Base-by-base conservation (phyloP, 1,140 invertebrate species). In the Micrasema minimum region DNA sequence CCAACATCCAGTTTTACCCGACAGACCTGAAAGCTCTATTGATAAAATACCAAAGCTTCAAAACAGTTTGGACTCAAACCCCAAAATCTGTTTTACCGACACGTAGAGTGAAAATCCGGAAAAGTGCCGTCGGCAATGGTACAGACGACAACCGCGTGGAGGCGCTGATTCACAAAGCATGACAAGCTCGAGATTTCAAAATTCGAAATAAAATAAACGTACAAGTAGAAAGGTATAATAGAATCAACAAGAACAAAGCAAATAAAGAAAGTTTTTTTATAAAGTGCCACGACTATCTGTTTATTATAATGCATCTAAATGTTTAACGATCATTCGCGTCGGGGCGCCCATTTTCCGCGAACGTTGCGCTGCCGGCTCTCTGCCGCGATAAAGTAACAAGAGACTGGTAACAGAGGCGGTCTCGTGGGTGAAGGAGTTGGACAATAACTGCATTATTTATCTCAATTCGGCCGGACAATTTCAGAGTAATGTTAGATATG, bases 271-370 rank as follows among this genome's bases (percentile, higher is more conserved):
- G 11, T 37, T 31, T 31, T 55, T 55, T 55, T 55, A 16, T 35
- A 12, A 23, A 55, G 26, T 37, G 51, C n/a, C 51, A 12, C 26
- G 20, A 55, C n/a, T 37, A 3, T 35, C 31, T 55, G 26, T 55
- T 31, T n/a, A 4, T 35, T n/a, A 22, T 9, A 55, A 11, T 18
- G 46, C 11, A 18, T 20, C 14, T 55, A 14, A 41, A 59, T 2
- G 16, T 23, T 59, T 59, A 59, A 59, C 55, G 55, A 59, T 59
- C 55, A 59, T 59, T 41, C 55, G 35, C 55, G 55, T 20, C 37
- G 55, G 55, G 55, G 55, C 11, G 16, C 35, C 38, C 10, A 12
- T 11, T 14, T 14, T 9, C 14, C 11, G 35, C 2, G 55, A 35
- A 22, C 31, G 53, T 20, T 9, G 9, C 16, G 14, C 3, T 20